phyloP scores from a whole-genome alignment of 2,113 vertebrate species.

The Prionailurus bengalensis region DNA sequence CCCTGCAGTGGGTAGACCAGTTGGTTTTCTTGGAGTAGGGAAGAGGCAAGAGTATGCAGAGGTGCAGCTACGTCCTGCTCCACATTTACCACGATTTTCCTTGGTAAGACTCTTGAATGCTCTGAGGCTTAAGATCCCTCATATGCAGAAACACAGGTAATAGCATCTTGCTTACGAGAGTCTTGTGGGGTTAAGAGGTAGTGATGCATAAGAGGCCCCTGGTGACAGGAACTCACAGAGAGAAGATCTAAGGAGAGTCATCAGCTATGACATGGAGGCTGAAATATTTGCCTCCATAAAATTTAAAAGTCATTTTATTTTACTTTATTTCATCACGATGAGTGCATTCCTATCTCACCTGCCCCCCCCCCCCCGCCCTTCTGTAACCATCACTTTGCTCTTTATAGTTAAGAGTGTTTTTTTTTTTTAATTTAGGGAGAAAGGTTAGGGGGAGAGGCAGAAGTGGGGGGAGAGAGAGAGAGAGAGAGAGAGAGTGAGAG shows the following conservation, averaged over 20 bases:
- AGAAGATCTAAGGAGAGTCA: neutral
- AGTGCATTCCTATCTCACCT: neutral
- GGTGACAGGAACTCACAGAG: neutral
- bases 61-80: fast-evolving
- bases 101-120: no score
- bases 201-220: neutral
- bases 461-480: no score
- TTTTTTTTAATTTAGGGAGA: no score
- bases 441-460: no score
- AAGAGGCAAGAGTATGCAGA: neutral
- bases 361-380: neutral
- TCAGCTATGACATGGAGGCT: neutral
- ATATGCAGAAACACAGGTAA: neutral
- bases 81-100: fast-evolving
- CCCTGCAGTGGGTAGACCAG: neutral
- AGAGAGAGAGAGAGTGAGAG: no score
- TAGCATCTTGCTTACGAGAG: neutral
- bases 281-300: neutral
- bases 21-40: neutral
- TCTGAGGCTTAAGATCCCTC: neutral
- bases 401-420: neutral
- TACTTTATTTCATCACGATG: neutral
- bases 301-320: neutral
- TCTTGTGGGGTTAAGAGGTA: neutral
- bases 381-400: neutral